phyloP scores from a whole-genome alignment of 2,888 invertebrate genomes.

The Charanyca ferruginea region DNA sequence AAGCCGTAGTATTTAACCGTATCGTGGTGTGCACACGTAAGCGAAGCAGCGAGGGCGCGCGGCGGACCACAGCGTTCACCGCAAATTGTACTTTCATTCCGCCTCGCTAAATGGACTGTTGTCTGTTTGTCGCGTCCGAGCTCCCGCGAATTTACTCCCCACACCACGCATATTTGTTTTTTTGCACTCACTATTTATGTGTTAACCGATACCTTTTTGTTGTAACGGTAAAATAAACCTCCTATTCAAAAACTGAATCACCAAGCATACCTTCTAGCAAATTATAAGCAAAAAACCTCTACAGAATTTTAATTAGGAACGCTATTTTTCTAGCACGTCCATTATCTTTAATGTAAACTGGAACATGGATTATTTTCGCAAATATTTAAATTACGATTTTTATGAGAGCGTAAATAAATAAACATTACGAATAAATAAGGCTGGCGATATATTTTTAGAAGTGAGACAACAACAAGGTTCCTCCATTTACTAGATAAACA shows the following conservation, averaged over 20 bases:
- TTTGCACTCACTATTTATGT: conserved; percentile 58
- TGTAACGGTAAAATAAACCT: conserved; percentile 37
- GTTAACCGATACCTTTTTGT: conserved; percentile 53
- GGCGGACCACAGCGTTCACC: conserved; percentile 70
- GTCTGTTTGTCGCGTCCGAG: conserved; percentile 75
- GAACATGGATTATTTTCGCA: conserved; percentile 45
- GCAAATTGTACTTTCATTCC: conserved; percentile 83
- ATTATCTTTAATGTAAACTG: conserved; percentile 38
- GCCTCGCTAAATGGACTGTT: conserved; percentile 77
- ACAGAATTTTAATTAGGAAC: conserved; percentile 37
- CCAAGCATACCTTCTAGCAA: conserved; percentile 1
- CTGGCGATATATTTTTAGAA: conserved; percentile 50
- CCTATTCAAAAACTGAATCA: conserved; percentile 16
- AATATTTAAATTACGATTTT: conserved; percentile 50
- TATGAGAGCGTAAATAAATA: conserved; percentile 57
- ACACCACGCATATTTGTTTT: conserved; percentile 52
- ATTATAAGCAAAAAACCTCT: conserved; percentile 16
- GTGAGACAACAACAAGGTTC: conserved; percentile 66
- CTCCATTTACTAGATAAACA: conserved; percentile 72
- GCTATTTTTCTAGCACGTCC: conserved; percentile 22
- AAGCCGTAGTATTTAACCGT: conserved; percentile 51
- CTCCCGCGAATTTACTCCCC: conserved; percentile 62
- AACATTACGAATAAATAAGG: conserved; percentile 56
- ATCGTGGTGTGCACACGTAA: conserved; percentile 41
- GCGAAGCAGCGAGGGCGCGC: conserved; percentile 52